Evolutionary conservation across 30 jellyfish, hydroid and myxozoan genomes (phyloP).

Genomic region (Mastigias papua): DNA sequence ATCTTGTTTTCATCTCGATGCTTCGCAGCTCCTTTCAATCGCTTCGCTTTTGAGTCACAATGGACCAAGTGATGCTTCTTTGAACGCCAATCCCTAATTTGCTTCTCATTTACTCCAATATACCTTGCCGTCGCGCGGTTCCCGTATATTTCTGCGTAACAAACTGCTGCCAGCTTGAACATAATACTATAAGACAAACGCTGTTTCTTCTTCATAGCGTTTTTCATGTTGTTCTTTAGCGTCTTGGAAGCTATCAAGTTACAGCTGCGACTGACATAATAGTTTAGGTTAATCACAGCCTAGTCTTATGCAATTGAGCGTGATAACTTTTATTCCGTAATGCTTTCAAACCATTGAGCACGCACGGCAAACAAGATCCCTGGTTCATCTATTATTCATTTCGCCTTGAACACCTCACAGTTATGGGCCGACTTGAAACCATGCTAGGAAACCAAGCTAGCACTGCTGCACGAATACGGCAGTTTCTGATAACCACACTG

Average conservation of each 20-base stretch:
- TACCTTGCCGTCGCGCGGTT: slow-evolving; percentile 94
- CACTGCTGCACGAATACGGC: neutral
- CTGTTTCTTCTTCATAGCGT: slow-evolving; percentile 63
- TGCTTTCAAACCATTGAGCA: slow-evolving; percentile 70
- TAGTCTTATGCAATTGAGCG: slow-evolving; percentile 68
- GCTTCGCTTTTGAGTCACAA: slow-evolving; percentile 83
- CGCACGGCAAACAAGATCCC: slow-evolving; percentile 44
- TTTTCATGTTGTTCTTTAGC: slow-evolving; percentile 5
- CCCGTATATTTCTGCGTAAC: slow-evolving; percentile 84
- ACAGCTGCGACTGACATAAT: slow-evolving; percentile 79
- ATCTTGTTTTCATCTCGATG: slow-evolving; percentile 27
- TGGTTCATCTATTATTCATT: slow-evolving; percentile 34
- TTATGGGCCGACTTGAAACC: neutral
- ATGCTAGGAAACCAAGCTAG: neutral
- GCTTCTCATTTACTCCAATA: slow-evolving; percentile 88
- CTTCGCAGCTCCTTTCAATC: slow-evolving; percentile 93
- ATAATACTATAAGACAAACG: slow-evolving; percentile 86
- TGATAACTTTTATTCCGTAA: slow-evolving; percentile 55
- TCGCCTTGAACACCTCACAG: slow-evolving; percentile 4
- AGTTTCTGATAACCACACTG: too few species aligned
- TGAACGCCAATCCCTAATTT: slow-evolving; percentile 89
- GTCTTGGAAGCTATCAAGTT: slow-evolving; percentile 47
- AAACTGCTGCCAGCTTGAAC: slow-evolving; percentile 88
- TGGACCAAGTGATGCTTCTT: slow-evolving; percentile 71
- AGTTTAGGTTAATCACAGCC: slow-evolving; percentile 38